Evolutionary conservation across 2,113 vertebrate species (phyloP), one percentile per base, ranked within the genome.

Genomic region (Petrocephalus microphthalmus): DNA sequence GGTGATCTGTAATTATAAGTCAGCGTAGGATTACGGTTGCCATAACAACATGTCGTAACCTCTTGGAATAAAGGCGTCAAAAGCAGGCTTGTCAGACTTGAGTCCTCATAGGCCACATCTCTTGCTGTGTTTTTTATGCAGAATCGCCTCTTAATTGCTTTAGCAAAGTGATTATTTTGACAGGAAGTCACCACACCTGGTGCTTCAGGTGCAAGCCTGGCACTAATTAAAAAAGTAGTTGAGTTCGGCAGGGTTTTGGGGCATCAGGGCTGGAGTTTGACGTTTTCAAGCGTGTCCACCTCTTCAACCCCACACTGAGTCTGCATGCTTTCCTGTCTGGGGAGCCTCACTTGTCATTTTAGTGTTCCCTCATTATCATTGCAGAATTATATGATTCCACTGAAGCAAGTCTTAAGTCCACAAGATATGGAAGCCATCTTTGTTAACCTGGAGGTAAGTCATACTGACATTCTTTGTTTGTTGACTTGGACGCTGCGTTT

Each of bases 321-420:
- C 22, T 57, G 15, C n/a, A 17, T 78, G 71, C 71, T 7, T 22
- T 20, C 17, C 17, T 51, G 25, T n/a, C 49, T 33, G 81, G 33
- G 90, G 52, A 29, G 78, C 67, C 89, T 89, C 84, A 53, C 56
- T 54, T 29, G 20, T 90, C 56, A 8, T 33, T 86, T 78, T 8
- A 20, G 78, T 22, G 11, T 84, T 85, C 13, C 45, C 57, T 78
- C 33, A 83, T 83, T 83, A n/a, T 29, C 7, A 15, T 84, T 84
- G 25, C 95, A 99, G 98, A 99, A 97, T 92, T 99, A 99, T 49
- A 97, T 99, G 97, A 96, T 95, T 84, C 98, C 98, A 0, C 88
- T 99, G 93, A 96, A 96, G 93, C 95, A 96, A 91, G 96, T 99
- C 7, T 95, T 99, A 91, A 96, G 93, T 89, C 95, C 96, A 0